phyloP scores from a whole-genome alignment of 2,797 vertebrate genomes.

The Silurus aristotelis region DNA sequence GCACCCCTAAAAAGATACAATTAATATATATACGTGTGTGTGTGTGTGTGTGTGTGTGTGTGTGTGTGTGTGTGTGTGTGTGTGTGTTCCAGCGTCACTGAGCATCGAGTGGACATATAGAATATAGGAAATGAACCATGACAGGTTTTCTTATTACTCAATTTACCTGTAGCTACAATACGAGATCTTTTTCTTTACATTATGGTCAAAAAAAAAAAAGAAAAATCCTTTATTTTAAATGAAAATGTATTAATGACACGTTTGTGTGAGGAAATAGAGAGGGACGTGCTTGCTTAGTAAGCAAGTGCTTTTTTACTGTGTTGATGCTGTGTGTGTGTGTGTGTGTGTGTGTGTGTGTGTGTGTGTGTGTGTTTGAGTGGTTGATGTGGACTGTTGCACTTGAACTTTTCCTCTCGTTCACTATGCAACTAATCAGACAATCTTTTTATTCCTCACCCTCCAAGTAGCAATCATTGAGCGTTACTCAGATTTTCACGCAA shows the following conservation, averaged over 20 bases:
- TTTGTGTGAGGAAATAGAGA: not conserved
- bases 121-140: not conserved
- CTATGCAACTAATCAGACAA: conserved; percentile 79
- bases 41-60: too few species aligned
- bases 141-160: not conserved
- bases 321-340: conserved; percentile 1
- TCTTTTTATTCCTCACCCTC: conserved; percentile 63
- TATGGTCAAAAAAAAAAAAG: not conserved
- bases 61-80: too few species aligned
- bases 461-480: conserved; percentile 49
- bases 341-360: not conserved
- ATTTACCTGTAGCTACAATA: not conserved
- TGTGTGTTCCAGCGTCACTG: too few species aligned
- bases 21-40: too few species aligned
- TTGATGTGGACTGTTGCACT: not conserved
- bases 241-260: not conserved
- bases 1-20: too few species aligned
- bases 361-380: not conserved
- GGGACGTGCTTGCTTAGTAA: not conserved
- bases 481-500: conserved; percentile 68
- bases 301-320: not conserved
- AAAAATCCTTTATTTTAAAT: too few species aligned
- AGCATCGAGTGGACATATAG: too few species aligned
- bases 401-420: conserved; percentile 63
- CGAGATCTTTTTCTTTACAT: not conserved